Evolutionary conservation across 2,797 vertebrate genomes (phyloP).

Genomic region (Holocentrus rufus): DNA sequence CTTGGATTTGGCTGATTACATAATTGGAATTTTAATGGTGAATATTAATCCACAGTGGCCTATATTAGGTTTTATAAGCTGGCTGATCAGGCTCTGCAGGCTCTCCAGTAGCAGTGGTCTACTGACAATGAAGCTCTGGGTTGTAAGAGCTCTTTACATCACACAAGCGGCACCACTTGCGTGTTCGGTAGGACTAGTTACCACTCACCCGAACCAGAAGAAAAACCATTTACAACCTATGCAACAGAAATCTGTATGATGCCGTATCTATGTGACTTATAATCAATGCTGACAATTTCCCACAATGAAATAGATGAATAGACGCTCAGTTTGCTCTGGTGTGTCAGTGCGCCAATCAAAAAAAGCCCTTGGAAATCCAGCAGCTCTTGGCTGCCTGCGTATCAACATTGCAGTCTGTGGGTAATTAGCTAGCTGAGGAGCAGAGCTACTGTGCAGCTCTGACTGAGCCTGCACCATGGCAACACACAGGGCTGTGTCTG

Average conservation of each 20-base stretch:
- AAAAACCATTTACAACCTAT: neutral
- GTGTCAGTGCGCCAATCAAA: constrained; percentile 34
- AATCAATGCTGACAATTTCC: neutral
- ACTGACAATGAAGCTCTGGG: constrained; percentile 49
- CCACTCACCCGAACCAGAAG: constrained; percentile 6
- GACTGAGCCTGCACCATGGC: constrained; percentile 83
- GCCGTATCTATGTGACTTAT: neutral
- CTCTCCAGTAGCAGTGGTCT: constrained; percentile 41
- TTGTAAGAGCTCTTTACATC: constrained; percentile 59
- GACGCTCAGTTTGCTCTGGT: constrained; percentile 12
- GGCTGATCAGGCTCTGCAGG: constrained; percentile 76
- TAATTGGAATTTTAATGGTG: constrained; percentile 83
- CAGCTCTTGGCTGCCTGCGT: constrained; percentile 63
- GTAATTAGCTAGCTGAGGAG: constrained; percentile 80
- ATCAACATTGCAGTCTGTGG: constrained; percentile 74
- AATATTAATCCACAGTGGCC: constrained; percentile 81
- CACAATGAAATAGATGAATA: constrained; percentile 20
- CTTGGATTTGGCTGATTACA: constrained; percentile 83
- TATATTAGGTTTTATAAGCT: constrained; percentile 77
- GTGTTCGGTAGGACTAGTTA: constrained; percentile 5
- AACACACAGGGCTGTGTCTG: constrained; percentile 77
- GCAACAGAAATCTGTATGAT: neutral
- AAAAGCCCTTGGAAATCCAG: constrained; percentile 46
- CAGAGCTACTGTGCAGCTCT: constrained; percentile 77
- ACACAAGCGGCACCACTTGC: constrained; percentile 46